These are phyloP conservation scores for Drosophila rufa DNA, from an alignment of 1,140 invertebrate species.

Conservation along the genomic window DNA sequence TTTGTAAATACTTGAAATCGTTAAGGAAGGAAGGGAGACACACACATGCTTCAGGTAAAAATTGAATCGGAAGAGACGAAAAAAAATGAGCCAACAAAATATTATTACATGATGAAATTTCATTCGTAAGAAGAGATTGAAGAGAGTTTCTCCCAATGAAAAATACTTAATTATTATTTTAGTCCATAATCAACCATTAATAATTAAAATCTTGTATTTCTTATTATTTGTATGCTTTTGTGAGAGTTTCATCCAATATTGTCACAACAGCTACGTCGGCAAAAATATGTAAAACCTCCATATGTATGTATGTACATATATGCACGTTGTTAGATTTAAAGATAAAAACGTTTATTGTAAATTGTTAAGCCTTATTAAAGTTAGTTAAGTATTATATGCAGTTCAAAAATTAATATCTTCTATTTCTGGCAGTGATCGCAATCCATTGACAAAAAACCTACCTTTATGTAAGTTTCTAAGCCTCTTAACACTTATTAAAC, in stretches of 20 bases:
- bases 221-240: conserved; percentile 8
- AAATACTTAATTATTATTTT: too few relatives aligned
- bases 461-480: neutral
- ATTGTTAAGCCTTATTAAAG: neutral
- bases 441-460: neutral
- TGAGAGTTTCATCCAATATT: conserved; percentile 5
- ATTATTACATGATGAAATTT: conserved; percentile 70
- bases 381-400: too few relatives aligned
- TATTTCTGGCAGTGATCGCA: neutral
- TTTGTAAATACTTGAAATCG: conserved; percentile 57
- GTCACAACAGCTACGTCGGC: conserved; percentile 64
- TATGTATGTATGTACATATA: neutral
- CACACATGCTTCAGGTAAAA: conserved; percentile 66
- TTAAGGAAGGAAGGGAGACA: conserved; percentile 7
- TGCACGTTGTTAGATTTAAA: neutral
- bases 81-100: conserved; percentile 36
- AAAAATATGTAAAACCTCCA: conserved; percentile 40
- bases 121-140: conserved; percentile 2
- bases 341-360: neutral
- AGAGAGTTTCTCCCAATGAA: neutral
- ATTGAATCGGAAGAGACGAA: conserved; percentile 1
- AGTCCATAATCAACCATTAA: neutral
- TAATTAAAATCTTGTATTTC: neutral
- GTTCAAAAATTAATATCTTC: neutral
- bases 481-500: neutral